phyloP scores from a whole-genome alignment of 2,888 invertebrate species.

The Ecliptopera silaceata region DNA sequence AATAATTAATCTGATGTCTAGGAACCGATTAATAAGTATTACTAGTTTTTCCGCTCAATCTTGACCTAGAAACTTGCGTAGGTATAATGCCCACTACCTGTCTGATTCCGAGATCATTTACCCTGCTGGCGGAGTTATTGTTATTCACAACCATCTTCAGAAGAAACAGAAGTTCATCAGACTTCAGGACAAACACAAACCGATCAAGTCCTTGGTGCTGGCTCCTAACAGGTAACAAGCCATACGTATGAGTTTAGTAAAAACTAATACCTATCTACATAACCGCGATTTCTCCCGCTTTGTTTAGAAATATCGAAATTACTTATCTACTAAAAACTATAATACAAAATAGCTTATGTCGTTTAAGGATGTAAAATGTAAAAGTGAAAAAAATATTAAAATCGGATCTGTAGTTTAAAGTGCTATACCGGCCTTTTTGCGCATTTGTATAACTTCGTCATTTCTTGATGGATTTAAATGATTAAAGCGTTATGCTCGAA shows the following conservation, averaged over 20 bases:
- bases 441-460: no score
- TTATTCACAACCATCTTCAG: conserved; percentile 88
- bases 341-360: no score
- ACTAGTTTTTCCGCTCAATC: conserved; percentile 31
- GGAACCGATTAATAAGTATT: conserved; percentile 1
- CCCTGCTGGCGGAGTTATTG: conserved; percentile 90
- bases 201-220: conserved; percentile 84
- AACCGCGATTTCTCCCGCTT: no score
- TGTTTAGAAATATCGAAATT: no score
- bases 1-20: background rate
- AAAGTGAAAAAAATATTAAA: no score
- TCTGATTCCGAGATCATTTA: conserved; percentile 90
- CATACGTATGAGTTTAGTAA: background rate
- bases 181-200: conserved; percentile 85
- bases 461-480: no score
- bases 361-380: no score
- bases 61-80: conserved; percentile 51
- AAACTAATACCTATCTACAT: no score
- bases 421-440: no score
- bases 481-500: background rate
- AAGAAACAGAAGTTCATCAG: conserved; percentile 89
- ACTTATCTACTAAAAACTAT: no score
- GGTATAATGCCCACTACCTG: conserved; percentile 88
- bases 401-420: no score
- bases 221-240: conserved; percentile 86